Evolutionary conservation across 2,113 vertebrate genomes (phyloP).

Genomic region (Ranitomeya variabilis): DNA sequence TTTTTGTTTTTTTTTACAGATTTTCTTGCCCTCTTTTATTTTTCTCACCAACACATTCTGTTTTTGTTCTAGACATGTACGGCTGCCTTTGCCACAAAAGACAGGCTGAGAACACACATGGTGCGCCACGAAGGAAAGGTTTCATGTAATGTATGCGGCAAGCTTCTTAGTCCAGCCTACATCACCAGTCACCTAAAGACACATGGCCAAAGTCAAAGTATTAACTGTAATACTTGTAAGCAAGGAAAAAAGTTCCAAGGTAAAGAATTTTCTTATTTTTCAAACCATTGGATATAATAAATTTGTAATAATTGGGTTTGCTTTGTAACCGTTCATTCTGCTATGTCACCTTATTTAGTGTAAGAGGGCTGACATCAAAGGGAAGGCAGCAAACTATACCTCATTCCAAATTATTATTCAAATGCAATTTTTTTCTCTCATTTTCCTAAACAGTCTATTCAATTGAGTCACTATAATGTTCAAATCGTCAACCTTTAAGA

Average conservation of each 20-base stretch:
- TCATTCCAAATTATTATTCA: no score
- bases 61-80: constrained; percentile 86
- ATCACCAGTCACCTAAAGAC: constrained; percentile 99
- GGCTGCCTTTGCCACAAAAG: constrained; percentile 98
- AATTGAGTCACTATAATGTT: no score
- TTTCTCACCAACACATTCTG: not conserved
- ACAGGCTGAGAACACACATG: constrained; percentile 97
- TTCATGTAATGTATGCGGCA: constrained; percentile 97
- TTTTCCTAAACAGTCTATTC: no score
- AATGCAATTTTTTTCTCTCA: no score
- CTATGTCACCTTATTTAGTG: not conserved
- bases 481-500: no score
- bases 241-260: constrained; percentile 86
- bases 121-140: constrained; percentile 98
- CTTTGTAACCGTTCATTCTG: not conserved
- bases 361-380: not conserved
- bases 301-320: not conserved
- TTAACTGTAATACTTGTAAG: constrained; percentile 94
- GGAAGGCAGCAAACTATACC: no score
- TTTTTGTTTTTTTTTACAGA: not conserved
- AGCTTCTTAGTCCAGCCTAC: constrained; percentile 97
- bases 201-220: constrained; percentile 90
- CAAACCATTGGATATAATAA: not conserved
- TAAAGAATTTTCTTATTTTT: constrained; percentile 10
- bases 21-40: not conserved